These are phyloP conservation scores for Carpatolechia fugitivella DNA, from an alignment of 2,888 invertebrate genomes.

Conservation along the genomic window DNA sequence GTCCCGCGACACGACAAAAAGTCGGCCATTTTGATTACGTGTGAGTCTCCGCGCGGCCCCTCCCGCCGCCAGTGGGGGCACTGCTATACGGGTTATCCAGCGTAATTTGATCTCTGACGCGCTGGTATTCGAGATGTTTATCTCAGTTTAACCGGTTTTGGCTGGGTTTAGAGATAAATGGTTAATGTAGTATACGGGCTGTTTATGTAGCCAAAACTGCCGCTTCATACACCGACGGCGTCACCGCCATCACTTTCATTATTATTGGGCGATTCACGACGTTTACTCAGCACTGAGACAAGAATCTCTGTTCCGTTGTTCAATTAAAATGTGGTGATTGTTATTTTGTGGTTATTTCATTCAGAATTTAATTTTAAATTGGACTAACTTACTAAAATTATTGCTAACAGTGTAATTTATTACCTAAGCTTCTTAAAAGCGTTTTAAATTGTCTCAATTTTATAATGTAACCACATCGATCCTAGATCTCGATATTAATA, in stretches of 20 bases:
- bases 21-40: constrained; percentile 72
- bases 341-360: constrained; percentile 54
- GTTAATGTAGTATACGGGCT: constrained; percentile 67
- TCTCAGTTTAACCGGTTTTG: constrained; percentile 26
- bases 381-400: too few species aligned
- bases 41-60: constrained; percentile 63
- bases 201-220: constrained; percentile 79
- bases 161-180: constrained; percentile 30
- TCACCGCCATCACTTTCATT: constrained; percentile 78
- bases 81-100: constrained; percentile 44
- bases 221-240: constrained; percentile 78
- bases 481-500: too few species aligned
- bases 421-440: too few species aligned
- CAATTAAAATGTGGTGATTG: constrained; percentile 69
- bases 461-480: too few species aligned
- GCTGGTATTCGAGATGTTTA: constrained; percentile 35
- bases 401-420: too few species aligned
- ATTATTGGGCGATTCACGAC: constrained; percentile 79
- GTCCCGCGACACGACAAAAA: constrained; percentile 40
- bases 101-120: constrained; percentile 33
- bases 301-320: constrained; percentile 69
- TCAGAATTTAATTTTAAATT: constrained; percentile 7
- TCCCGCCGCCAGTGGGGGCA: constrained; percentile 57
- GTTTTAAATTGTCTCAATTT: neutral
- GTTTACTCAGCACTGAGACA: constrained; percentile 66